phyloP scores from a whole-genome alignment of 2,113 vertebrate species.

The Taxidea taxus region DNA sequence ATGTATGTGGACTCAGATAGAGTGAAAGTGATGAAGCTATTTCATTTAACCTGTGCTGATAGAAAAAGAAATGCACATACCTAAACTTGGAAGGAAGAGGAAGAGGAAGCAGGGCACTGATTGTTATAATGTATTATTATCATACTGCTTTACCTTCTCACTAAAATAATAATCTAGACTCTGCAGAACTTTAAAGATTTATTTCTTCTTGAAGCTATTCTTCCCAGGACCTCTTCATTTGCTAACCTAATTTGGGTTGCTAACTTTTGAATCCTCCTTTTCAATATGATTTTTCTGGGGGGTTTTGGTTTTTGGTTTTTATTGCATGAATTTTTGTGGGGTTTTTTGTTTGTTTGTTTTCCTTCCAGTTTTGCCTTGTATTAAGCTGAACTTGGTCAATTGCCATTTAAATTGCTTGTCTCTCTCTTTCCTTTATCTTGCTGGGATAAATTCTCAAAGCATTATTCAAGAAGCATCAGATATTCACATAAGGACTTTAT shows the following conservation, averaged over 20 bases:
- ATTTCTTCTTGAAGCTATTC: not conserved
- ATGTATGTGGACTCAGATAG: not conserved
- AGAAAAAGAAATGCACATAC: not conserved
- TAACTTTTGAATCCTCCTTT: not conserved
- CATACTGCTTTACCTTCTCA: not conserved
- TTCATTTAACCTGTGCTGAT: not conserved
- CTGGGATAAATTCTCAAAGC: not conserved
- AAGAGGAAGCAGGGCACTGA: not conserved
- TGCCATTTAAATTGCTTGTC: not conserved
- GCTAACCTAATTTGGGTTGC: not conserved
- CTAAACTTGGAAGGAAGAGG: not conserved
- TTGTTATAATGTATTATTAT: not conserved
- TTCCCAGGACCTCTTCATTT: not conserved
- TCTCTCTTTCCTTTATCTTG: not conserved
- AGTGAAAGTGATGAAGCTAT: not conserved
- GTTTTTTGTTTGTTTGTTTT: not conserved
- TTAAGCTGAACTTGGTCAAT: not conserved
- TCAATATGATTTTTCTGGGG: not conserved
- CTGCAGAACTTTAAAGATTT: not conserved
- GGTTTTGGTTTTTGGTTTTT: not conserved
- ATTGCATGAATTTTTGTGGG: not conserved
- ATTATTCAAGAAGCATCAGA: not conserved
- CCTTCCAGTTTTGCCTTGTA: not conserved
- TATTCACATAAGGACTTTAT: not conserved
- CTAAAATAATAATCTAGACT: not conserved